Evolutionary conservation across 2,888 invertebrate species (phyloP).

Genomic region (Brachypterus glaber): DNA sequence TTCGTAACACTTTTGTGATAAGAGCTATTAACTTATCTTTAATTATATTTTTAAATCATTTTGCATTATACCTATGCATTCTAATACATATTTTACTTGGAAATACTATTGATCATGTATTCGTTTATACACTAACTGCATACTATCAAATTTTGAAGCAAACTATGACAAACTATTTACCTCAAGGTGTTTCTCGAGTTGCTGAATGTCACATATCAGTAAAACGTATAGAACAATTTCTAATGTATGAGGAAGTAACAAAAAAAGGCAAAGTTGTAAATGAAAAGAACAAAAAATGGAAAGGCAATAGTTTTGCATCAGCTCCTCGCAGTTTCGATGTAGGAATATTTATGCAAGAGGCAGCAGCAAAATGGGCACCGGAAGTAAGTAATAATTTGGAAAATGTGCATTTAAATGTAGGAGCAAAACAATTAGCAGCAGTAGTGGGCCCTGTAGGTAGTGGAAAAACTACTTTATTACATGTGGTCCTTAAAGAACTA

Average conservation of each 20-base stretch:
- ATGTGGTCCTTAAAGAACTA: conserved; percentile 29
- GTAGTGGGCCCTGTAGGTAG: conserved; percentile 50
- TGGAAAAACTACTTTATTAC: conserved; percentile 30
- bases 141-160: conserved; percentile 63
- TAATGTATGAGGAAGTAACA: conserved; percentile 39
- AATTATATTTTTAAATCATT: too few relatives aligned
- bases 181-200: conserved; percentile 54
- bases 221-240: conserved; percentile 47
- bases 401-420: conserved; percentile 53
- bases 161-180: conserved; percentile 54
- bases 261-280: neutral
- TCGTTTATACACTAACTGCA: conserved; percentile 64
- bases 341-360: conserved; percentile 49
- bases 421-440: conserved; percentile 46
- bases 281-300: neutral
- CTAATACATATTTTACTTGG: conserved; percentile 63
- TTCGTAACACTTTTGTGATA: too few relatives aligned
- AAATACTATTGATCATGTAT: conserved; percentile 45
- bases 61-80: too few relatives aligned
- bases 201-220: conserved; percentile 48
- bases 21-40: too few relatives aligned
- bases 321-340: conserved; percentile 29
- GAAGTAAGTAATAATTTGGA: conserved; percentile 44
- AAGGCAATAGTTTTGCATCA: neutral
- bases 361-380: conserved; percentile 60